phyloP scores from a whole-genome alignment of 2,888 invertebrate genomes.

The Drosophila ezoana region DNA sequence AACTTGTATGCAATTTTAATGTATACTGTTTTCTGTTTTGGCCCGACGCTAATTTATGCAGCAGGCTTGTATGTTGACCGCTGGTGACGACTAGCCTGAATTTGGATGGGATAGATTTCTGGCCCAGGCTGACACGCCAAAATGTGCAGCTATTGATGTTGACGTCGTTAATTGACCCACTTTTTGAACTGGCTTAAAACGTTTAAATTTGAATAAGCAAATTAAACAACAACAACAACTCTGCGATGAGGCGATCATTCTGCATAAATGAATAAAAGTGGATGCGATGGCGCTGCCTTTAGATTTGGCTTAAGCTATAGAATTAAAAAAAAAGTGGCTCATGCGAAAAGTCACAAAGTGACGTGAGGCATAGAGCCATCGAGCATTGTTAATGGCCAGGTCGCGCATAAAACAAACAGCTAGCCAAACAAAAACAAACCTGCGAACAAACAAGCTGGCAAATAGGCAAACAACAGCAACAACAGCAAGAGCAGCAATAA shows the following conservation, averaged over 20 bases:
- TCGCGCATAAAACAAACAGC: constrained; percentile 73
- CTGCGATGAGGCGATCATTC: constrained; percentile 30
- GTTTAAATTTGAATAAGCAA: constrained; percentile 73
- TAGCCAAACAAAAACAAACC: constrained; percentile 60
- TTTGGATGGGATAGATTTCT: not conserved
- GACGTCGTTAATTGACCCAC: constrained; percentile 60
- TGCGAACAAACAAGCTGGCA: constrained; percentile 61
- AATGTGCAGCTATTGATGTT: constrained; percentile 50
- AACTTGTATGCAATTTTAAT: constrained; percentile 27
- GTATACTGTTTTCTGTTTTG: constrained; percentile 21
- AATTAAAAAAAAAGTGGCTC: constrained; percentile 21
- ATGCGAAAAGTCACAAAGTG: constrained; percentile 36
- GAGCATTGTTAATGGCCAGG: constrained; percentile 70
- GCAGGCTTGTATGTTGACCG: not conserved
- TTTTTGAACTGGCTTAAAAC: constrained; percentile 58
- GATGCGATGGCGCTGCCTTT: constrained; percentile 15
- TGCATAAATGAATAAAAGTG: constrained; percentile 73
- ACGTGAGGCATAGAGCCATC: constrained; percentile 48
- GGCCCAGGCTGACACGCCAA: constrained; percentile 10
- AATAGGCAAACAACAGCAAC: constrained; percentile 52
- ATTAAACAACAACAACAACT: constrained; percentile 21
- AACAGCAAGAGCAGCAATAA: constrained; percentile 30
- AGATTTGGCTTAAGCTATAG: constrained; percentile 14
- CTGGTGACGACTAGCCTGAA: constrained; percentile 2
- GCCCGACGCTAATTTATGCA: constrained; percentile 44